These are phyloP conservation scores for Epirrhoe alternata DNA, from an alignment of 2,888 invertebrate species.

Conservation along the genomic window DNA sequence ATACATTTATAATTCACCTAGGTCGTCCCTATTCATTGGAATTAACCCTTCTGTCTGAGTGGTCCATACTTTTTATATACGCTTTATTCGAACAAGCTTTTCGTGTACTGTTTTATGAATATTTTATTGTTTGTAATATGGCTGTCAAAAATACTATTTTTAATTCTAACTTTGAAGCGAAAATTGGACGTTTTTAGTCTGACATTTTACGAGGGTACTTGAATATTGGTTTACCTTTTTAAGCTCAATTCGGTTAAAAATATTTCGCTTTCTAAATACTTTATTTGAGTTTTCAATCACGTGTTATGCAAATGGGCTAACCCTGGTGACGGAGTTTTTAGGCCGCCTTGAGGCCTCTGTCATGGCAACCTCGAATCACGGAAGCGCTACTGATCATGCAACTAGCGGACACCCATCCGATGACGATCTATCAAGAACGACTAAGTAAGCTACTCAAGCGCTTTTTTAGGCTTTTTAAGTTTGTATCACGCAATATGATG, in stretches of 20 bases:
- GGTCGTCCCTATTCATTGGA: conserved; percentile 37
- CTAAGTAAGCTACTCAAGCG: too few species aligned
- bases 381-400: too few species aligned
- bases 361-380: too few species aligned
- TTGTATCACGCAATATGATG: too few species aligned
- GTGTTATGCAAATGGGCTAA: too few species aligned
- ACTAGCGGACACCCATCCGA: too few species aligned
- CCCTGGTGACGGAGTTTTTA: too few species aligned
- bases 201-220: background rate
- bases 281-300: too few species aligned
- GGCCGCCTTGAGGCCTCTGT: too few species aligned
- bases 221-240: background rate
- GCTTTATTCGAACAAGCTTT: background rate
- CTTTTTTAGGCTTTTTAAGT: too few species aligned
- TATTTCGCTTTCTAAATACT: background rate
- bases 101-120: background rate
- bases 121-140: background rate
- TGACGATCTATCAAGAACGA: too few species aligned
- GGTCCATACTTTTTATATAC: conserved; percentile 12
- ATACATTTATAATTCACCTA: conserved; percentile 33
- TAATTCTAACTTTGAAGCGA: background rate
- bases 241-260: background rate
- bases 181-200: background rate
- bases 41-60: conserved; percentile 41
- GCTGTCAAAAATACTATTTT: background rate